phyloP scores from a whole-genome alignment of 2,113 vertebrate genomes.

The Ursus arctos region DNA sequence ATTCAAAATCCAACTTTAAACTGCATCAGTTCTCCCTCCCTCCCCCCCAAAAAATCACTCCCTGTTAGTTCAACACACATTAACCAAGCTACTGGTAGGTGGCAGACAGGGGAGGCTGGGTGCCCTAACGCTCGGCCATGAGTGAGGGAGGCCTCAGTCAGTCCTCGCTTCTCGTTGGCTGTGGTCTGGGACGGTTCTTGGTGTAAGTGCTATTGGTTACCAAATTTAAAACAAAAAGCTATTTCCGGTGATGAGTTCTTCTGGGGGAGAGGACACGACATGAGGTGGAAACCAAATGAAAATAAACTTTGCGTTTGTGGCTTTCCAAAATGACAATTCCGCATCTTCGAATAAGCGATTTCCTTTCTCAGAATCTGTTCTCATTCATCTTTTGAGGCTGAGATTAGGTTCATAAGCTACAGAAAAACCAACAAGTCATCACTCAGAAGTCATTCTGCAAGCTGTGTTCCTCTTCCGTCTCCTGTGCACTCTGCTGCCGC shows the following conservation, averaged over 20 bases:
- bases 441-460: slow-evolving; percentile 78
- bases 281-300: slow-evolving; percentile 58
- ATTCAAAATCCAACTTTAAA: slow-evolving; percentile 77
- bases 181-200: background rate
- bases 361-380: slow-evolving; percentile 49
- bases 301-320: slow-evolving; percentile 34
- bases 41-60: background rate
- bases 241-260: slow-evolving; percentile 35
- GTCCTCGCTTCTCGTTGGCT: background rate
- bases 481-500: slow-evolving; percentile 88
- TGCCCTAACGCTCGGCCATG: background rate
- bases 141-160: background rate
- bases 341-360: slow-evolving; percentile 42
- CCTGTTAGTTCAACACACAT: slow-evolving; percentile 35
- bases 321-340: slow-evolving; percentile 31
- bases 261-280: background rate
- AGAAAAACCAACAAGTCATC: slow-evolving; percentile 82
- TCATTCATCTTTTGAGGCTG: slow-evolving; percentile 73
- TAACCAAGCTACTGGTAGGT: background rate
- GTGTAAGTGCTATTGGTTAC: background rate
- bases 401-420: slow-evolving; percentile 77
- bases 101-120: background rate
- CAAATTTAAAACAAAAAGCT: background rate
- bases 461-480: background rate
- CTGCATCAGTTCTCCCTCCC: background rate